These are phyloP conservation scores for Thumatha senex DNA, from an alignment of 2,888 invertebrate genomes.

Conservation along the genomic window DNA sequence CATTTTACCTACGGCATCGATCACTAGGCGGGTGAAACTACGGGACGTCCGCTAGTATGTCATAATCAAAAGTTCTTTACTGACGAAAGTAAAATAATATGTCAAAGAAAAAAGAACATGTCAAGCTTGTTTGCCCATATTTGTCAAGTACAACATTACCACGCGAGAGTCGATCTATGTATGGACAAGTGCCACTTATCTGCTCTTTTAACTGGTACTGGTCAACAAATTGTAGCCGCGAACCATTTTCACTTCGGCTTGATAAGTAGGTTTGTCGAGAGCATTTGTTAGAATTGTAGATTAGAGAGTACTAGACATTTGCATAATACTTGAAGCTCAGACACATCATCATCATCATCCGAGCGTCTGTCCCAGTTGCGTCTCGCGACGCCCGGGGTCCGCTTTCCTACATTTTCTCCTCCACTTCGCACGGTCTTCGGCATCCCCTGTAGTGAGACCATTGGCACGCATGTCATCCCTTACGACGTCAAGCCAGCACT, in stretches of 20 bases:
- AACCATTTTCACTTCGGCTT: constrained; percentile 39
- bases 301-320: neutral
- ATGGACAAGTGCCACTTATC: constrained; percentile 40
- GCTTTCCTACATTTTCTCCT: too few relatives aligned
- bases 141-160: constrained; percentile 24
- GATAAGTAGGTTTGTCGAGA: constrained; percentile 1
- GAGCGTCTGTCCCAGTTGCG: too few relatives aligned
- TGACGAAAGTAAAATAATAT: neutral
- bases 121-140: constrained; percentile 16
- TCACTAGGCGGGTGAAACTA: too few relatives aligned
- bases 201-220: constrained; percentile 39
- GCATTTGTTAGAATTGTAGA: neutral
- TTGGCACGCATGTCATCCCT: too few relatives aligned
- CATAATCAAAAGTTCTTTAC: neutral
- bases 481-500: too few relatives aligned
- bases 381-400: too few relatives aligned
- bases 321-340: neutral
- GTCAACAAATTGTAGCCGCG: constrained; percentile 40
- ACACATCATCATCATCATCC: too few relatives aligned
- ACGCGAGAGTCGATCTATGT: constrained; percentile 34
- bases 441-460: too few relatives aligned
- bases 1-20: too few relatives aligned
- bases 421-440: too few relatives aligned
- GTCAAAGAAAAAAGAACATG: constrained; percentile 27
- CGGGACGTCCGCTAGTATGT: neutral